Conservation (phyloP, 2,113 vertebrate species). For the Rostratula benghalensis region DNA sequence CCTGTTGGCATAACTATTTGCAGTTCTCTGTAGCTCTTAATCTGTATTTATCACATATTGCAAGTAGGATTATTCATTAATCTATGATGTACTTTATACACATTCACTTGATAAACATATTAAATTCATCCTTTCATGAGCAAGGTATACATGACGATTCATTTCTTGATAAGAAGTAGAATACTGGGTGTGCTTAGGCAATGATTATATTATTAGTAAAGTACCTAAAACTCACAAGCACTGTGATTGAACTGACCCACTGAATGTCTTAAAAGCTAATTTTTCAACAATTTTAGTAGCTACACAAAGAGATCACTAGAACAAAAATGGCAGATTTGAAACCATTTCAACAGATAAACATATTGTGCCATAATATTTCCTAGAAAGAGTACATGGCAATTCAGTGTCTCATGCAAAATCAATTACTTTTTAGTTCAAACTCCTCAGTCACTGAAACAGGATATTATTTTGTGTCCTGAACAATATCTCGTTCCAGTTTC, state of each 20-base stretch:
- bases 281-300: constrained; percentile 24
- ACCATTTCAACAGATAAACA: not conserved
- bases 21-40: constrained; percentile 48
- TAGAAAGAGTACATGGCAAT: constrained; percentile 44
- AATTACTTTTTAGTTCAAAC: constrained; percentile 73
- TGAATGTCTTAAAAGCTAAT: constrained; percentile 11
- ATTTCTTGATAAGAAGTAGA: not conserved
- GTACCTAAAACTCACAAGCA: not conserved
- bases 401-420: constrained; percentile 69
- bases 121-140: not conserved
- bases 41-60: not conserved
- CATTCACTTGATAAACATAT: not conserved
- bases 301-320: constrained; percentile 30
- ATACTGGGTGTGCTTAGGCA: not conserved
- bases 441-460: constrained; percentile 71
- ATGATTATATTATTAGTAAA: not conserved
- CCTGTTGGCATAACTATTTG: not conserved
- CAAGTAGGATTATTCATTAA: not conserved
- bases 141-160: not conserved
- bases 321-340: constrained; percentile 52
- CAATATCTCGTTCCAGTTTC: constrained; percentile 77
- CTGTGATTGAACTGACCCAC: not conserved
- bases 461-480: constrained; percentile 76
- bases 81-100: not conserved
- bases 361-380: constrained; percentile 33